Conservation (phyloP, 2,797 vertebrate species). For the Tamandua tetradactyla region DNA sequence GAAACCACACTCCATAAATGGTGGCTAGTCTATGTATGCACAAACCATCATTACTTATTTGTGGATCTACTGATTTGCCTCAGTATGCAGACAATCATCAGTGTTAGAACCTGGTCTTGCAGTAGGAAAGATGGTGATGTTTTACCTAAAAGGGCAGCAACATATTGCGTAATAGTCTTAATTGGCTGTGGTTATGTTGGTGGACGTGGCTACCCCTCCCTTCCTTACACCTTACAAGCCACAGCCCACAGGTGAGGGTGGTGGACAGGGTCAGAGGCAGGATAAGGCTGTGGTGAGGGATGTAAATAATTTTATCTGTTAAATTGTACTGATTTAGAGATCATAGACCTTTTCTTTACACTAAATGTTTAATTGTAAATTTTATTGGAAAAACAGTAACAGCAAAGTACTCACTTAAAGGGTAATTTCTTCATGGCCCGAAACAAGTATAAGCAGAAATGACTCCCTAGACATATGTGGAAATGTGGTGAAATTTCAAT, state of each 20-base stretch:
- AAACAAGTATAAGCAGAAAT: not conserved
- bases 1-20: not conserved
- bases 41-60: not conserved
- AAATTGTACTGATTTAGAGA: not conserved
- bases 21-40: not conserved
- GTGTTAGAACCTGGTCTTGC: not conserved
- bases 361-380: not conserved
- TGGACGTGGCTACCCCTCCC: not conserved
- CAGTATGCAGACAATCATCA: not conserved
- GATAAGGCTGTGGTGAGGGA: not conserved
- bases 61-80: not conserved
- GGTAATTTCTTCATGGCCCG: not conserved
- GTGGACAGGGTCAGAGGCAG: not conserved
- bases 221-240: not conserved
- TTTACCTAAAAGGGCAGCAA: not conserved
- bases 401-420: not conserved
- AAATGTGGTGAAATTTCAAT: not conserved
- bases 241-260: slow-evolving; percentile 18
- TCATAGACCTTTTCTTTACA: not conserved
- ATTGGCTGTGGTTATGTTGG: not conserved
- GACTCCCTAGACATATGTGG: not conserved
- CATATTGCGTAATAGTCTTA: not conserved
- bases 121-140: not conserved
- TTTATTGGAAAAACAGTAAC: slow-evolving; percentile 6
- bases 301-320: slow-evolving; percentile 15